Evolutionary conservation across 1,140 invertebrate genomes (phyloP), one percentile per base, ranked within the genome.

Genomic region (Medauroidea extradentata): DNA sequence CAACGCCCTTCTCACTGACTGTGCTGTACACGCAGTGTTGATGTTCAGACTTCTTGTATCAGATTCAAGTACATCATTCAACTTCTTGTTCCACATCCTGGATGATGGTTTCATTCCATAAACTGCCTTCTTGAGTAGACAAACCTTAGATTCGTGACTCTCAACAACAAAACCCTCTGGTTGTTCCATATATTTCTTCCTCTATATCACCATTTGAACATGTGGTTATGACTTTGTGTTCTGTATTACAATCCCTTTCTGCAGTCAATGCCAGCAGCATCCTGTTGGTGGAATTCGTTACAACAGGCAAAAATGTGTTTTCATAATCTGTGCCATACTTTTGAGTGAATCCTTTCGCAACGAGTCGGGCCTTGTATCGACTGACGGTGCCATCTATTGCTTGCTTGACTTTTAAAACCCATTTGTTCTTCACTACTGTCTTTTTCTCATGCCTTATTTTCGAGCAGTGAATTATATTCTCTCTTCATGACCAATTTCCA

Each of bases 261-360:
- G 66, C 68, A 18, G 67, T 62, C 25, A 67, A 0, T 7, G 66
- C 59, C 2, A 72, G 19, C 2, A 73, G 19, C n/a, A 63, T 48
- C 52, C 67, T 49, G 39, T 70, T 59, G 0, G 69, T 60, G 14
- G 61, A 59, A 24, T 52, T 56, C 24, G 60, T 21, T 4, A 43
- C 59, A 14, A 73, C 68, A 11, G 71, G 55, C 2, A 60, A 69
- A 65, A 64, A 78, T 0, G 72, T 74, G 61, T 78, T 68, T 13
- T 60, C 44, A 52, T 68, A 75, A 46, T 75, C 74, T 7, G 74
- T 62, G 4, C 75, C 75, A 3, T 67, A 23, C 24, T 53, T 59
- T 62, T 77, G 74, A 4, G 34, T 46, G 58, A 65, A 78, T 7
- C 75, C 75, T 66, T 69, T 69, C 3, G 65, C 68, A 0, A 79